Evolutionary conservation across 2,888 invertebrate species (phyloP), one percentile per base, ranked within the genome.

Genomic region (Lasioglossum villosulum): DNA sequence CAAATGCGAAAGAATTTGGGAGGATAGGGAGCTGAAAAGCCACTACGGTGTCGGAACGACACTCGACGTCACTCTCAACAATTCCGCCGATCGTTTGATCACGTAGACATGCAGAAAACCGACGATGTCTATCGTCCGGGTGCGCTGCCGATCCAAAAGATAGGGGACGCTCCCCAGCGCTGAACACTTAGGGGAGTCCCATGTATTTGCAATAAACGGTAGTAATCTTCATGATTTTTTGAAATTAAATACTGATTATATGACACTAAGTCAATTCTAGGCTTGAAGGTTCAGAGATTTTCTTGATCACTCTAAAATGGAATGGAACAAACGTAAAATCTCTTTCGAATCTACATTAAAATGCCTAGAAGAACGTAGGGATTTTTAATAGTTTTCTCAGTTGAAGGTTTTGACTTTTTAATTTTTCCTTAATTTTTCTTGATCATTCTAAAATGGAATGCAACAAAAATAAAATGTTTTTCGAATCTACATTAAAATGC

Each of bases 1-100:
- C 52, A 48, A 37, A 70, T 52, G 79, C 73, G 34, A 48, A 34
- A 70, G 75, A 59, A 83, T 63, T 71, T 48, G 42, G 27, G 2
- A 27, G 45, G 59, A 23, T 68, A 30, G 14, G 16, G 34, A 59
- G 42, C n/a, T 34, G 75, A 71, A 56, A 45, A 68, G 66, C 37
- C 30, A 12, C 74, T 8, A 27, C 37, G 27, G 16, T 34, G 30
- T 48, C 19, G 39, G 14, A 30, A 45, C 30, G 71, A 68, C 63
- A 71, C 70, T 75, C 63, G 70, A 48, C 45, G 27, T 63, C 37
- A 14, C 30, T 42, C 52, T 34, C 30, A 23, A 52, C 37, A 19
- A 68, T 76, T 76, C n/a, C n/a, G 34, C 23, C 14, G 76, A 34
- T n/a, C 42, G 45, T 48, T 42, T 27, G 30, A 66, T 75, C 75